These are phyloP conservation scores for Celastrina argiolus DNA, from an alignment of 2,888 invertebrate species.

Conservation along the genomic window DNA sequence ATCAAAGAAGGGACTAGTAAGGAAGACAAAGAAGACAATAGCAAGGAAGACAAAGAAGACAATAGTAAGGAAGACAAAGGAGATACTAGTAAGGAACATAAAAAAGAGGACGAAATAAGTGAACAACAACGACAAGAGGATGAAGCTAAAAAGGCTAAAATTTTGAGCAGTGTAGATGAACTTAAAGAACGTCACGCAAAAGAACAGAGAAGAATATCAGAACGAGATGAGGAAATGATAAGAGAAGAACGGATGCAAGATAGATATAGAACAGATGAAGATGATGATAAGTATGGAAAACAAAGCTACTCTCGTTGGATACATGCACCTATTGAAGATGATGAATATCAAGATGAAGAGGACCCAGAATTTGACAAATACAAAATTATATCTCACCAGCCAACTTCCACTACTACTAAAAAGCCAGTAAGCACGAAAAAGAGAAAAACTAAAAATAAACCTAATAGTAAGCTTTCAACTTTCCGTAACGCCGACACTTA, in stretches of 20 bases:
- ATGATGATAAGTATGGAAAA: conserved; percentile 46
- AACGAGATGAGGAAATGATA: conserved; percentile 60
- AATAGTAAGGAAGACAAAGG: conserved; percentile 29
- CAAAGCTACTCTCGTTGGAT: conserved; percentile 34
- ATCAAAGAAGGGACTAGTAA: conserved; percentile 27
- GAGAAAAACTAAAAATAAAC: conserved; percentile 39
- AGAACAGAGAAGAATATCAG: conserved; percentile 58
- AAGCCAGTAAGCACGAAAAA: conserved; percentile 28
- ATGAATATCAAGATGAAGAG: conserved; percentile 53
- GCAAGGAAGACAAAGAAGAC: conserved; percentile 25
- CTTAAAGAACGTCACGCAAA: conserved; percentile 59
- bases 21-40: background rate
- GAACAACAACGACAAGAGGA: conserved; percentile 51
- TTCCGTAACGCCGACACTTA: conserved; percentile 60
- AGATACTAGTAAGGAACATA: conserved; percentile 29
- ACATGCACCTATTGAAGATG: conserved; percentile 46
- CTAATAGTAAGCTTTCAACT: conserved; percentile 54
- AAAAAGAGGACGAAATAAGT: conserved; percentile 30
- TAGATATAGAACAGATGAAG: conserved; percentile 34
- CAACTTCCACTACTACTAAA: conserved; percentile 34
- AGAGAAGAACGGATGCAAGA: conserved; percentile 55
- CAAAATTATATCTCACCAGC: conserved; percentile 38
- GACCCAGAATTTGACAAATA: conserved; percentile 49
- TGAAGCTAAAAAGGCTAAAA: conserved; percentile 57
- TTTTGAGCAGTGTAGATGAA: conserved; percentile 60